A percentile compares a stretch with the other conserved stretches of the same genome.
These are phyloP conservation scores for Phaethornis superciliosus DNA, from an alignment of 2,113 vertebrate species.

Conservation along the genomic window DNA sequence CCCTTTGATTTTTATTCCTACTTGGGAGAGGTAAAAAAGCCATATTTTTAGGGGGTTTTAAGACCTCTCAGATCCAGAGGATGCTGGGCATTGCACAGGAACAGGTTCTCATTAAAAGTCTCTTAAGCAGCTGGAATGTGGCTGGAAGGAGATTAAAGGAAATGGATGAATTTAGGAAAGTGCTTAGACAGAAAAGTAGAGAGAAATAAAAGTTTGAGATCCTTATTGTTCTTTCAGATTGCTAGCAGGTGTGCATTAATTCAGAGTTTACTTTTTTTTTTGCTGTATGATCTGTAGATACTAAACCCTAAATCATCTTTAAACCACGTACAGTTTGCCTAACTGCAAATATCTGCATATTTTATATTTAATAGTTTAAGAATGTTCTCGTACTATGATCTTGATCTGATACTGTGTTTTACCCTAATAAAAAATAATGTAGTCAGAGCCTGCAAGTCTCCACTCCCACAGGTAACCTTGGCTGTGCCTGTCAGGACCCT, in stretches of 20 bases:
- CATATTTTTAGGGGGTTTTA: constrained; percentile 24
- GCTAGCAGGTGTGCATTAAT: constrained; percentile 67
- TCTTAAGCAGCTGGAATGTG: constrained; percentile 70
- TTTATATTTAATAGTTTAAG: constrained; percentile 19
- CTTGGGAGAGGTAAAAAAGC: constrained; percentile 47
- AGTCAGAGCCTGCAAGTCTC: not conserved
- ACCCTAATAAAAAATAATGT: not conserved
- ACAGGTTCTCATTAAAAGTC: constrained; percentile 67
- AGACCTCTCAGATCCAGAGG: constrained; percentile 57
- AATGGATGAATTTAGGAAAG: constrained; percentile 58
- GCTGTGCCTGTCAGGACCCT: not conserved
- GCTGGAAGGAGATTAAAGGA: constrained; percentile 73
- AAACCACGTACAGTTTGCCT: not conserved
- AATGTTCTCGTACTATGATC: not conserved
- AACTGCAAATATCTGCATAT: constrained; percentile 42
- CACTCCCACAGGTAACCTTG: not conserved
- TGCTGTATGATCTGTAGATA: constrained; percentile 45
- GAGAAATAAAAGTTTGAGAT: constrained; percentile 55
- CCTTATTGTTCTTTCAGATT: constrained; percentile 58
- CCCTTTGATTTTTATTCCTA: constrained; percentile 29
- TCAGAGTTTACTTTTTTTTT: constrained; percentile 32
- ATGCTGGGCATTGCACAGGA: constrained; percentile 47
- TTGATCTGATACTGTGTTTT: not conserved
- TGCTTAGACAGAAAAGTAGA: constrained; percentile 46
- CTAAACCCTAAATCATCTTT: constrained; percentile 24